Conservation (phyloP, 1,140 invertebrate genomes). For the Drosophila bocqueti region DNA sequence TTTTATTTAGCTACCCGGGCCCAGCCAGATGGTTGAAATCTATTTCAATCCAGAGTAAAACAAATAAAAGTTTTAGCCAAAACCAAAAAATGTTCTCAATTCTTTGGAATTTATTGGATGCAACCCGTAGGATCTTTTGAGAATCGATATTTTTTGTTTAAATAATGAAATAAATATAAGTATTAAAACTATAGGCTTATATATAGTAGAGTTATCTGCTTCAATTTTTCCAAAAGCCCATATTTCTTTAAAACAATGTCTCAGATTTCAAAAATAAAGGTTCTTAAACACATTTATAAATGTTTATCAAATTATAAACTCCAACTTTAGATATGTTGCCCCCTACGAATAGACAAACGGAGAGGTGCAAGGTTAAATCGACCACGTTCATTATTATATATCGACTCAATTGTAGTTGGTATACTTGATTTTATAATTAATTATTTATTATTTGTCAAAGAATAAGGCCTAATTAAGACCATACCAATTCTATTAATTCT, state of each 20-base stretch:
- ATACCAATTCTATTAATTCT: not conserved
- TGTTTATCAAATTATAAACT: not conserved
- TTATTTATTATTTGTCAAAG: not conserved
- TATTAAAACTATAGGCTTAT: not conserved
- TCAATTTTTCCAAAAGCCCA: too few species aligned
- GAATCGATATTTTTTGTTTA: not conserved
- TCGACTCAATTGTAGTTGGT: not conserved
- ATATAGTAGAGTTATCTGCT: too few species aligned
- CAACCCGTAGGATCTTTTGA: not conserved
- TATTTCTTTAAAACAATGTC: too few species aligned
- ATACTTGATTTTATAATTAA: not conserved
- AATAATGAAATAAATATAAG: not conserved
- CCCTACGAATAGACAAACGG: not conserved
- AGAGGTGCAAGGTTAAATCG: not conserved
- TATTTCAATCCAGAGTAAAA: constrained; percentile 1
- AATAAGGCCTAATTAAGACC: too few species aligned
- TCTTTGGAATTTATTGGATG: not conserved
- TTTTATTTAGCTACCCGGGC: constrained; percentile 70
- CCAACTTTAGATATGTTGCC: not conserved
- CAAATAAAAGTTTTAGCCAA: not conserved
- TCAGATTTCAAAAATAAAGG: too few species aligned
- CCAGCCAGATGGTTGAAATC: constrained; percentile 25
- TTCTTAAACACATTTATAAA: too few species aligned
- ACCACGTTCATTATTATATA: not conserved
- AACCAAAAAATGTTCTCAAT: too few species aligned